A percentile compares a stretch with the other conserved stretches of the same genome.
Evolutionary conservation across 2,113 vertebrate genomes (phyloP).

Genomic region (Odontesthes bonariensis): DNA sequence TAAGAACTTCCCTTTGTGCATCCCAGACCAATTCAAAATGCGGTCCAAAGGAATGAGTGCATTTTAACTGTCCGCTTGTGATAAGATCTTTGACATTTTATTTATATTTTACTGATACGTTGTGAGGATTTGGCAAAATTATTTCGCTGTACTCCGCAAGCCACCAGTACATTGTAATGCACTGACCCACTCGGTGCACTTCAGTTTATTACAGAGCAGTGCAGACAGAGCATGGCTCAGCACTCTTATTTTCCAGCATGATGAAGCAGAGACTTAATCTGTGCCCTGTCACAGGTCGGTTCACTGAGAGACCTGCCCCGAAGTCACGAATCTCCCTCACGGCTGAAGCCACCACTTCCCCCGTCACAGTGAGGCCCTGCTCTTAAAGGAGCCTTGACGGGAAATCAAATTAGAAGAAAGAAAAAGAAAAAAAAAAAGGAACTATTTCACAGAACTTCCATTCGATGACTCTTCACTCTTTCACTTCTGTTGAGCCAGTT

Average conservation of each 20-base stretch:
- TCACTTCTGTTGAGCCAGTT: constrained; percentile 55
- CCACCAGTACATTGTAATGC: background rate
- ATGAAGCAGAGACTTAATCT: constrained; percentile 20
- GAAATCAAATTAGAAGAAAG: background rate
- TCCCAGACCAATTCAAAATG: no score
- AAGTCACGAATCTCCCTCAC: constrained; percentile 7
- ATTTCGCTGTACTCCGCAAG: background rate
- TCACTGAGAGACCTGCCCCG: constrained; percentile 2
- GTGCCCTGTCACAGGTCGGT: constrained; percentile 34
- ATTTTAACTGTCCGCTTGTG: no score
- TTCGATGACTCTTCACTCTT: constrained; percentile 2
- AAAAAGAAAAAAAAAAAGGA: constrained; percentile 22
- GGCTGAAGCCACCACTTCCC: constrained; percentile 20
- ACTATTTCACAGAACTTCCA: constrained; percentile 1
- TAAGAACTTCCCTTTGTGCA: no score
- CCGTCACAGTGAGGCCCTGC: constrained; percentile 18
- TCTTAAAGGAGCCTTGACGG: background rate
- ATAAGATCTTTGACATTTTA: no score
- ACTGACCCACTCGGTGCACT: background rate
- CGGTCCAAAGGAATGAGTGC: no score
- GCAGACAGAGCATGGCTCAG: constrained; percentile 19
- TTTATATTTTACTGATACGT: no score
- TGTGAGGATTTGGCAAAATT: background rate
- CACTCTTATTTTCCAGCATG: background rate
- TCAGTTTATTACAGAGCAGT: background rate